Evolutionary conservation across 2,113 vertebrate species (phyloP), one percentile per base, ranked within the genome.

Genomic region (Ondatra zibethicus): DNA sequence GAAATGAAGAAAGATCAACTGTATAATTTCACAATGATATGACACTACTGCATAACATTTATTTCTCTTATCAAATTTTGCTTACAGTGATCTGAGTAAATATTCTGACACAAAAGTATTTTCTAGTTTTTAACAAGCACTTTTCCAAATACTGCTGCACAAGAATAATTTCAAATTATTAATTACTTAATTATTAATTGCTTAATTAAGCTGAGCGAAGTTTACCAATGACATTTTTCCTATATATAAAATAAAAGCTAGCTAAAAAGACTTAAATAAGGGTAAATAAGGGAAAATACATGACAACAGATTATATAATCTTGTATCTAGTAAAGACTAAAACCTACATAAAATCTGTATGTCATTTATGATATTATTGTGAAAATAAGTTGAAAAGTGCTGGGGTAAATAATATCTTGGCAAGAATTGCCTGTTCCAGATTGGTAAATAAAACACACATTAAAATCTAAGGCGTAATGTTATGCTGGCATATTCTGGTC

Each of bases 251-350:
- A 73, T 81, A 73, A 89, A 94, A 89, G 33, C 3, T 81, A 92
- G 84, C 6, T 76, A 81, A 80, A 91, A 95, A 50, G 65, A 85
- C 36, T 45, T 72, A 47, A 86, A 80, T 89, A 72, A 94, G 17
- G 12, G 76, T 72, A 47, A 86, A 80, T 89, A 72, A 94, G 17
- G 12, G 76, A 89, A 89, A n/a, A 87, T 29, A 82, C 14, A 33
- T 73, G 36, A 72, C 27, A 78, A 75, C 13, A 55, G 90, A 93
- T 77, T 55, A 82, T 72, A 76, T 89, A 39, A 61, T 87, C 1
- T 25, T 77, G 6, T 13, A 7, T 39, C 29, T 77, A 65, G 42
- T 91, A 93, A 95, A 68, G 21, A 58, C 55, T 58, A 92, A 75
- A 96, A 89, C 80, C 23, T 31, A 23, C 13, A 86, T 33, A 81